Base-by-base conservation (phyloP, 2,888 invertebrate genomes). In the Halocaridina rubra region DNA sequence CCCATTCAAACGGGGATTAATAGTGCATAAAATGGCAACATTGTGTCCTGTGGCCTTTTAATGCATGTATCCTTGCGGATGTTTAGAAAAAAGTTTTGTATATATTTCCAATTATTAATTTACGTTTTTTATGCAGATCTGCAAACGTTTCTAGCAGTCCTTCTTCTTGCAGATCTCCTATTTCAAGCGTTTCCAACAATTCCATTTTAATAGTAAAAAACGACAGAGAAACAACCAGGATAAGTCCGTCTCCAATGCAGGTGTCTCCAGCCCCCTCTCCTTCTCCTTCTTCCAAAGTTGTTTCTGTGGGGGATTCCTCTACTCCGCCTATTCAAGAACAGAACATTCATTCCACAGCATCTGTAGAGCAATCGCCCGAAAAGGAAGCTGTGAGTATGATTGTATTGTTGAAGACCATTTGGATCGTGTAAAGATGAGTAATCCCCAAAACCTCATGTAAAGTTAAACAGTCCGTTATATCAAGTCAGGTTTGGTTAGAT, bases 241-340 rank as follows among this genome's bases (percentile, higher is more conserved):
- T 29, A 27, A 32, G 19, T 27, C 8, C 67, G 1, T 16, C 24
- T 19, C 24, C 67, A 39, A 22, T 46, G n/a, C 32, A 64, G 22
- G 59, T 61, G 19, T 76, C 74, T 30, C 39, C 67, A n/a, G 5
- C 53, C 13, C n/a, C 5, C 3, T 16, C 76, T 30, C 64, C 67
- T 16, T 27, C 67, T 24, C 19, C 75, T 24, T 22, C 72, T 13
- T 53, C 79, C 4, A 79, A 19, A 53, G 32, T 22, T 29, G 32
- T 79, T 46, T 53, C 79, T 39, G 46, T 69, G 19, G 30, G 46
- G 27, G 46, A 24, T 27, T 39, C 75, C 39, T 27, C 75, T 10
- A 64, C 81, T 46, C 75, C 81, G 22, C 81, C 81, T 32, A 27
- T 81, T 8, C 81, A 81, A 39, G 81, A 81, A 39, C 81, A 81